Percentiles rank a stretch among this genome's conserved stretches.
Evolutionary conservation across 2,797 vertebrate genomes (phyloP).

Genomic region (Thunnus albacares): DNA sequence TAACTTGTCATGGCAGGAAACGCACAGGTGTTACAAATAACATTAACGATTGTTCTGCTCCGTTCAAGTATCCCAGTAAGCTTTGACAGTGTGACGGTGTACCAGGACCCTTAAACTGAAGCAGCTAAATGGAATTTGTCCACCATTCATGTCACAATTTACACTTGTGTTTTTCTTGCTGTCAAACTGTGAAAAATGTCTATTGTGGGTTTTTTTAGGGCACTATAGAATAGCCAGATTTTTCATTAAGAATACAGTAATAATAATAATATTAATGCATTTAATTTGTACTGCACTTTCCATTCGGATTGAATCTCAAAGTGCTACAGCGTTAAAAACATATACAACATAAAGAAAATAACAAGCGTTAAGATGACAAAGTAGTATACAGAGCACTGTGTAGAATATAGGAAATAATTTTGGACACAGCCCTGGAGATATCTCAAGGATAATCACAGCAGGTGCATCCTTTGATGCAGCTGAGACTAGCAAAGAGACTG

Average conservation of each 20-base stretch:
- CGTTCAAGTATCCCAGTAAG: not conserved
- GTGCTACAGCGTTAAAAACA: no score
- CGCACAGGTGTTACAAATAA: not conserved
- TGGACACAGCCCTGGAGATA: not conserved
- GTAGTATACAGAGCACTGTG: not conserved
- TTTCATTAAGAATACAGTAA: not conserved
- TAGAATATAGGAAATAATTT: not conserved
- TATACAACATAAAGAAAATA: no score
- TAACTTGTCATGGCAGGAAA: not conserved
- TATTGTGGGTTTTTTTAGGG: not conserved
- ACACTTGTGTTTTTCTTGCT: not conserved
- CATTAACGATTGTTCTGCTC: not conserved
- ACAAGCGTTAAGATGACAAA: no score
- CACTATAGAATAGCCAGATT: not conserved
- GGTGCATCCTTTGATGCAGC: not conserved
- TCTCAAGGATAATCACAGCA: conserved; percentile 19
- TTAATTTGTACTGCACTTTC: no score
- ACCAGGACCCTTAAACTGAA: not conserved
- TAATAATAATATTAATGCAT: no score
- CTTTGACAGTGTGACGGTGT: not conserved
- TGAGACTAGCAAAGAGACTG: not conserved
- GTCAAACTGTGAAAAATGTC: not conserved
- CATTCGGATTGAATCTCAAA: no score
- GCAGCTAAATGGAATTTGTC: no score
- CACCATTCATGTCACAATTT: not conserved